Evolutionary conservation across 2,113 vertebrate genomes (phyloP).

Genomic region (Callospermophilus lateralis): DNA sequence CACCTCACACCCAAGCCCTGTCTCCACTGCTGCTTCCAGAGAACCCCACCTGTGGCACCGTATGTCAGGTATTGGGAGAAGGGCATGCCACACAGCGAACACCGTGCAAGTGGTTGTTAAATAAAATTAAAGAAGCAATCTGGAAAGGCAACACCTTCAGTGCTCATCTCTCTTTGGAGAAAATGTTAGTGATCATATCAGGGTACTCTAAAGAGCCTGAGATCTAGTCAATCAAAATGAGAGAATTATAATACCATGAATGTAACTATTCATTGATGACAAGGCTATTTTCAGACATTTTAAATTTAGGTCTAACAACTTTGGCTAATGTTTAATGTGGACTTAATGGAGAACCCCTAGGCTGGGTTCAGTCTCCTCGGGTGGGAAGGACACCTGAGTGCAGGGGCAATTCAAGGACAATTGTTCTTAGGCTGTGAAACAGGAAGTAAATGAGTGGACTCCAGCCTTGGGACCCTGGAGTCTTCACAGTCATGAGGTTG

Average conservation of each 20-base stretch:
- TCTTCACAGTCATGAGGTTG: background rate
- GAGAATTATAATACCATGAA: background rate
- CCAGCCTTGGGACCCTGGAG: background rate
- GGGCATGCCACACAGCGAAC: background rate
- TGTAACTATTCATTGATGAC: background rate
- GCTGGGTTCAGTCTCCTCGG: background rate
- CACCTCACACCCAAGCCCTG: background rate
- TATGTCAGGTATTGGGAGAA: constrained; percentile 10
- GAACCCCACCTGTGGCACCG: background rate
- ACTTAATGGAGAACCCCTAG: background rate
- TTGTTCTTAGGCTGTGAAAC: background rate
- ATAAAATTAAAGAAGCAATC: background rate
- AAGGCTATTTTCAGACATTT: constrained; percentile 23
- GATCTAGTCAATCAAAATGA: background rate
- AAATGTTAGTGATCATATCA: background rate
- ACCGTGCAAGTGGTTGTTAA: background rate
- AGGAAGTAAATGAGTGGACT: background rate
- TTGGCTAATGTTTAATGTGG: background rate
- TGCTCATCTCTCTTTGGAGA: background rate
- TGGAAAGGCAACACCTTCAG: background rate
- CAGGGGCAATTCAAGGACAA: background rate
- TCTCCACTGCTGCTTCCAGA: background rate
- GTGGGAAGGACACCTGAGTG: background rate
- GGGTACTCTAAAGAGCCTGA: background rate
- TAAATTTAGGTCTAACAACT: background rate